Percentiles rank a stretch among this genome's conserved stretches.
These are phyloP conservation scores for Eupithecia inturbata DNA, from an alignment of 2,888 invertebrate species.

Conservation along the genomic window DNA sequence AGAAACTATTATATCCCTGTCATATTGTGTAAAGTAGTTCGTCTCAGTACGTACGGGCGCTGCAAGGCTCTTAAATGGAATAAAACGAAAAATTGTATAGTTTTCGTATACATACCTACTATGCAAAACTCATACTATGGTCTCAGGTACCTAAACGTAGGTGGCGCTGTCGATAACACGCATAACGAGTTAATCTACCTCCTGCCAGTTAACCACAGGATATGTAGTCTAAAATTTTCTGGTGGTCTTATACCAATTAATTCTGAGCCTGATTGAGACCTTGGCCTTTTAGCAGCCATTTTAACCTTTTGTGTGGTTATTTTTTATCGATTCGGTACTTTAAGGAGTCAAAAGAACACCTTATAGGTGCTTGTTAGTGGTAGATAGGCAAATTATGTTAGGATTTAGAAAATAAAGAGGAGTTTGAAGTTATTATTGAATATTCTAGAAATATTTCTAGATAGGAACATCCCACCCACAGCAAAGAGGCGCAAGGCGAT, in stretches of 20 bases:
- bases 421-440: neutral
- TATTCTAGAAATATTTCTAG: neutral
- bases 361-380: neutral
- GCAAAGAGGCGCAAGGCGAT: too few species aligned
- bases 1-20: neutral
- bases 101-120: neutral
- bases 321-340: neutral
- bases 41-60: too few species aligned
- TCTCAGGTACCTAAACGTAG: conserved; percentile 1
- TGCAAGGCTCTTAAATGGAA: neutral
- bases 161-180: conserved; percentile 21
- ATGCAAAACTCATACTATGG: neutral
- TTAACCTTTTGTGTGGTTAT: neutral
- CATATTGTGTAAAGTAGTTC: neutral
- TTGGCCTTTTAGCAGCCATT: conserved; percentile 7
- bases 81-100: neutral
- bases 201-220: conserved; percentile 24
- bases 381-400: neutral
- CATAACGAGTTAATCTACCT: conserved; percentile 30
- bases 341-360: neutral
- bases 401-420: neutral
- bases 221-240: neutral
- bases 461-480: too few species aligned
- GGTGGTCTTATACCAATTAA: conserved; percentile 17
- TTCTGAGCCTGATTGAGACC: conserved; percentile 6